phyloP scores from a whole-genome alignment of 2,888 invertebrate species.

The Achlya flavicornis region DNA sequence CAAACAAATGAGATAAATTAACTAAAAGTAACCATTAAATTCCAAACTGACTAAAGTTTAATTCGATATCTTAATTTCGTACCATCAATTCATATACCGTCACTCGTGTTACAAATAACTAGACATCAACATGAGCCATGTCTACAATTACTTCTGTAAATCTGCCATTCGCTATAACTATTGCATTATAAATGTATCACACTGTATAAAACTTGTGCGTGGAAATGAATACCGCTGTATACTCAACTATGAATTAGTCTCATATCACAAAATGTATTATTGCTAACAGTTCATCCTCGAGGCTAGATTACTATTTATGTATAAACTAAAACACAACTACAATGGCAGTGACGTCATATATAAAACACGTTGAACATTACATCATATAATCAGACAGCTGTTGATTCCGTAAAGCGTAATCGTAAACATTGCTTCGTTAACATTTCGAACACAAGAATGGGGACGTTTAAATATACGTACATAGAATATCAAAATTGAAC shows the following conservation, averaged over 20 bases:
- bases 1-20: not conserved
- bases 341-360: constrained; percentile 61
- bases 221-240: constrained; percentile 52
- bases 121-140: not conserved
- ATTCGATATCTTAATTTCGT: not conserved
- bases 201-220: constrained; percentile 54
- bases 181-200: constrained; percentile 1
- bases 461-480: constrained; percentile 41
- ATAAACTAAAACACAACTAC: constrained; percentile 51
- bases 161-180: not conserved
- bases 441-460: constrained; percentile 44
- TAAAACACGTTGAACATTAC: constrained; percentile 4
- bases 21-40: not conserved
- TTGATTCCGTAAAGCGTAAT: constrained; percentile 59
- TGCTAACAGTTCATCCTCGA: constrained; percentile 70
- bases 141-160: not conserved
- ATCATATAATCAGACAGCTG: constrained; percentile 55
- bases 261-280: constrained; percentile 76
- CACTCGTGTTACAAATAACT: not conserved
- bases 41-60: not conserved
- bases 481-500: constrained; percentile 54
- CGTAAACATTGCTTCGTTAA: constrained; percentile 42
- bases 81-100: not conserved
- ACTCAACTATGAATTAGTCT: constrained; percentile 42
- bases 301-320: constrained; percentile 34